A percentile compares a stretch with the other conserved stretches of the same genome.
These are phyloP conservation scores for Semaprochilodus insignis DNA, from an alignment of 2,797 vertebrate species.

Conservation along the genomic window DNA sequence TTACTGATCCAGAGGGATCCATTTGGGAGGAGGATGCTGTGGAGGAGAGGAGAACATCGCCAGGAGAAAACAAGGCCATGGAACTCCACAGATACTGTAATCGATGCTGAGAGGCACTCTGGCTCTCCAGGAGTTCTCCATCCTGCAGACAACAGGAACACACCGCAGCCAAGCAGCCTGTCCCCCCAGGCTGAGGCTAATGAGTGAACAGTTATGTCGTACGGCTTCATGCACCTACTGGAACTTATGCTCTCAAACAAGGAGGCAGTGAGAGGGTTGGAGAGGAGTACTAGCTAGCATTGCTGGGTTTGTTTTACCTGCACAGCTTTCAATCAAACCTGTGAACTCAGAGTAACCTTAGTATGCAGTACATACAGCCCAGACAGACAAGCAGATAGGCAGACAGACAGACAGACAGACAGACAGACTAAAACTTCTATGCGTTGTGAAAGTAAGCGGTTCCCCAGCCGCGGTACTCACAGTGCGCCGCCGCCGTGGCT, in stretches of 20 bases:
- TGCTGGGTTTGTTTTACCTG: too few species aligned
- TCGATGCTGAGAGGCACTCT: neutral
- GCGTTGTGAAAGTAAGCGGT: neutral
- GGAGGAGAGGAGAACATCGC: constrained; percentile 3
- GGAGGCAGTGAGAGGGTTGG: too few species aligned
- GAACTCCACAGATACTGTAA: constrained; percentile 14
- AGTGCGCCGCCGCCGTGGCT: constrained; percentile 74
- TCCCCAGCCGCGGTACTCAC: constrained; percentile 70
- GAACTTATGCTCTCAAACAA: neutral
- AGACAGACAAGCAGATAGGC: too few species aligned
- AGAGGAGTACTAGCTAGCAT: too few species aligned
- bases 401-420: neutral
- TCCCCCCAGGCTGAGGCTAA: neutral
- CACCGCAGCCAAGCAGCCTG: neutral
- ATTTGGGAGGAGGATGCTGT: neutral
- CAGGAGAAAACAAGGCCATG: neutral
- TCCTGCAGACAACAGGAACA: neutral
- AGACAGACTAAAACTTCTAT: too few species aligned
- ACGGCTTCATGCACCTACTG: neutral
- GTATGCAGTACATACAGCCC: too few species aligned
- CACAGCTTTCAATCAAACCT: neutral
- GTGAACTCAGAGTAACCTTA: neutral
- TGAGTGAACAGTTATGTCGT: neutral
- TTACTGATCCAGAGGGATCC: constrained; percentile 25
- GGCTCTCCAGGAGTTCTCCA: neutral